phyloP scores from a whole-genome alignment of 2,888 invertebrate species.

The Andricus quercusramuli region DNA sequence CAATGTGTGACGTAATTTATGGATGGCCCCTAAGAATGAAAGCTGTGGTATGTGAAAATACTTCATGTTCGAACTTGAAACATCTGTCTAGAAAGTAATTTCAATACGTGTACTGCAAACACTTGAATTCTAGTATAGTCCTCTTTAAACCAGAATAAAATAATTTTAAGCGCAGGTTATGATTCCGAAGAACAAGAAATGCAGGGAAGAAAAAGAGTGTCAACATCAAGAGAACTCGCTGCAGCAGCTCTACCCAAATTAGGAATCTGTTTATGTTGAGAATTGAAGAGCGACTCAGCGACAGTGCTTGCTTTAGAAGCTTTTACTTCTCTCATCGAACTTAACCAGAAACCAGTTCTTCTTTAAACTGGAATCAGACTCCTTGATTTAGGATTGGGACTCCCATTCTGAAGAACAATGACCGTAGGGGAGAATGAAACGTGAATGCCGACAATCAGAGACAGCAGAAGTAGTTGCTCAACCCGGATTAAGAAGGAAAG shows the following conservation, averaged over 20 bases:
- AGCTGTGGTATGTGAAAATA: neutral
- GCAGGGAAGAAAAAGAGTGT: neutral
- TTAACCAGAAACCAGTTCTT: slow-evolving; percentile 14
- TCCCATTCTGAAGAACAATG: slow-evolving; percentile 14
- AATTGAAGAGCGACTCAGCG: neutral
- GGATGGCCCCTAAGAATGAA: neutral
- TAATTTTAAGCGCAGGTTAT: neutral
- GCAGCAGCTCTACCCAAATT: slow-evolving; percentile 32
- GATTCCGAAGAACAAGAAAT: neutral
- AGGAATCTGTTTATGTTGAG: slow-evolving; percentile 29
- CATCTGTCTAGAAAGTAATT: slow-evolving; percentile 6
- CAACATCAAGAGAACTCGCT: slow-evolving; percentile 26
- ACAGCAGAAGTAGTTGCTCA: neutral
- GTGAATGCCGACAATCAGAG: neutral
- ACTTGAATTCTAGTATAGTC: neutral
- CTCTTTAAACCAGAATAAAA: slow-evolving; percentile 29
- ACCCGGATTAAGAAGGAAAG: neutral
- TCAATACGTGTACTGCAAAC: neutral
- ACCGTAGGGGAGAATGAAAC: neutral
- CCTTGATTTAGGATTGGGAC: slow-evolving; percentile 23
- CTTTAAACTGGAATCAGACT: slow-evolving; percentile 22
- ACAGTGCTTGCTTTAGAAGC: slow-evolving; percentile 14
- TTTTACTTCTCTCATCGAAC: slow-evolving; percentile 24
- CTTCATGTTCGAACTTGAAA: neutral
- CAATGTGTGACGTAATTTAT: too few relatives aligned